These are phyloP conservation scores for Phacellophora camtschatica DNA, from an alignment of 30 jellyfish, hydroid and myxozoan species.

Conservation along the genomic window DNA sequence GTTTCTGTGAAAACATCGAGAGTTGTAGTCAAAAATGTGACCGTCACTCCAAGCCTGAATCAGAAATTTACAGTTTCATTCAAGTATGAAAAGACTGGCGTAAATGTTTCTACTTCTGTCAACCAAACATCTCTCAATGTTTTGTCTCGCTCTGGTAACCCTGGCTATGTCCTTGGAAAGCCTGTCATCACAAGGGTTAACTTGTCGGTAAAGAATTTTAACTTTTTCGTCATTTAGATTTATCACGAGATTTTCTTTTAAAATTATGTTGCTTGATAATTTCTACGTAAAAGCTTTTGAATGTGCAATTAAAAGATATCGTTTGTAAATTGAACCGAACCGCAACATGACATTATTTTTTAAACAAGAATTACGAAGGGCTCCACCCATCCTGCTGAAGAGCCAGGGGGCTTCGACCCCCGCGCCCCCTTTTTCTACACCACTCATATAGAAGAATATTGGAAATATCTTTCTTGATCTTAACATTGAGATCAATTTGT, in stretches of 20 bases:
- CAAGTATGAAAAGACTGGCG: background rate
- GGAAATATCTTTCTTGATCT: too few species aligned
- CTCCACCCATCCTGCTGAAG: too few species aligned
- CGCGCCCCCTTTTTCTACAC: too few species aligned
- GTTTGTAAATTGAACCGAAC: too few species aligned
- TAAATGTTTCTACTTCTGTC: slow-evolving; percentile 22
- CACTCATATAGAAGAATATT: too few species aligned
- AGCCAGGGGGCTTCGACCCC: too few species aligned
- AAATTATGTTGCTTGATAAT: background rate
- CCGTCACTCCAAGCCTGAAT: slow-evolving; percentile 15
- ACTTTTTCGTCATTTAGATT: background rate
- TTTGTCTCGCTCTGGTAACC: slow-evolving; percentile 70
- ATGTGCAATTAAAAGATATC: too few species aligned
- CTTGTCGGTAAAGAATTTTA: slow-evolving; percentile 18
- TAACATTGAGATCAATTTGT: too few species aligned
- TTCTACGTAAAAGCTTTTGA: too few species aligned
- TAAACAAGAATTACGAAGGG: too few species aligned
- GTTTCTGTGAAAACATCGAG: slow-evolving; percentile 32
- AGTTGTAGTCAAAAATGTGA: background rate
- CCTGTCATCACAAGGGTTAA: slow-evolving; percentile 44
- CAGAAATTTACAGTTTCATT: slow-evolving; percentile 63
- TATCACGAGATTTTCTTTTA: background rate
- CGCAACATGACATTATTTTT: too few species aligned
- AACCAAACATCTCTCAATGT: background rate
- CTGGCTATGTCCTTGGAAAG: slow-evolving; percentile 68